Conservation (phyloP, 2,113 vertebrate species). For the Phalacrocorax brasilianus region DNA sequence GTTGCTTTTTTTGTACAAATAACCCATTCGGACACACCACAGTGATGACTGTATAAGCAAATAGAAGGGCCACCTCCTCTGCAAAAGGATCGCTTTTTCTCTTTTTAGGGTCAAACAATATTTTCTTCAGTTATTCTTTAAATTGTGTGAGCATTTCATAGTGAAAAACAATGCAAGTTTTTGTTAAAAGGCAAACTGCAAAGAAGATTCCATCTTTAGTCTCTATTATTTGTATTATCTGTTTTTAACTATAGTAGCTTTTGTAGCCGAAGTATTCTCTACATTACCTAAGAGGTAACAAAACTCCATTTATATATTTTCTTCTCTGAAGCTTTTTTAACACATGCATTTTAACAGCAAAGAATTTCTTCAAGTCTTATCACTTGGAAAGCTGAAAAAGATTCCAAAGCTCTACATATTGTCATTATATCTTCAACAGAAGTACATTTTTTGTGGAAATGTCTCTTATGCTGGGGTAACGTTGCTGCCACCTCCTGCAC, state of each 20-base stretch:
- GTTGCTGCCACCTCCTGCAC: not conserved
- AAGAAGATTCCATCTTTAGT: not conserved
- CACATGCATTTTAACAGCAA: not conserved
- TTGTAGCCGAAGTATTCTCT: not conserved
- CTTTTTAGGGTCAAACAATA: not conserved
- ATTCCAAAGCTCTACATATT: not conserved
- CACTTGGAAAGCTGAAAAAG: not conserved
- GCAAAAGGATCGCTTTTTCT: not conserved
- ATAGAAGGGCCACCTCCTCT: rapidly evolving
- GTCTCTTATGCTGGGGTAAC: not conserved
- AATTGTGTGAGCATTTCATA: not conserved
- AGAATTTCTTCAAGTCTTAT: not conserved
- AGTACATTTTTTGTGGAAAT: not conserved
- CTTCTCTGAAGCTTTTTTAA: not conserved
- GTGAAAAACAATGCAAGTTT: not conserved
- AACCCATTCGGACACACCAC: not conserved
- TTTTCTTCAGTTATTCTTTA: not conserved
- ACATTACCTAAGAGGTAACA: not conserved
- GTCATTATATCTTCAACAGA: not conserved
- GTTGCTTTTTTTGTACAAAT: not conserved
- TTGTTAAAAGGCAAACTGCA: not conserved
- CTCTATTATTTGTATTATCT: not conserved
- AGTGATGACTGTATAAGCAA: not conserved
- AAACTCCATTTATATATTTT: not conserved
- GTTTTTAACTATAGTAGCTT: not conserved